A percentile compares a stretch with the other conserved stretches of the same genome.
These are phyloP conservation scores for Aldabrachelys gigantea DNA, from an alignment of 2,113 vertebrate species.

Conservation along the genomic window DNA sequence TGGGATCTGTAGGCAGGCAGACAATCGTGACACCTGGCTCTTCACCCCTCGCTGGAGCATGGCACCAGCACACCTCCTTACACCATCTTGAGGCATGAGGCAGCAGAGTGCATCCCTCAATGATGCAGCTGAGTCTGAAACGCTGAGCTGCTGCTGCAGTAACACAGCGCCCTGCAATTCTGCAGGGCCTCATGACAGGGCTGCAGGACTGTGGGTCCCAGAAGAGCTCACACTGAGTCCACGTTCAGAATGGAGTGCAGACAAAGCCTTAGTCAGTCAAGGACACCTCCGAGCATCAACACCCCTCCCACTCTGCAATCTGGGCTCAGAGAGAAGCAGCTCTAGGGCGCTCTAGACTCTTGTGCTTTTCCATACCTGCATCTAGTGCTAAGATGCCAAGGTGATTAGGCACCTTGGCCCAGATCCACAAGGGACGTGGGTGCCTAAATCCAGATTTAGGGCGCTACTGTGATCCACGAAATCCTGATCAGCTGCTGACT, in stretches of 20 bases:
- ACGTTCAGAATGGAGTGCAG: neutral
- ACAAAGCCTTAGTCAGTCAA: neutral
- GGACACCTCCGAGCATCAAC: neutral
- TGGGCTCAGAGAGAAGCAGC: neutral
- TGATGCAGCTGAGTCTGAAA: no score
- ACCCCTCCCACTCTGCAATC: neutral
- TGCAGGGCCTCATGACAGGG: no score
- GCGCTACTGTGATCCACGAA: neutral
- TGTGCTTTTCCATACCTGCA: neutral
- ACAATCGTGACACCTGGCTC: neutral
- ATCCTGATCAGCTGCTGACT: neutral
- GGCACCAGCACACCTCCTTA: neutral
- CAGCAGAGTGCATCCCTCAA: no score
- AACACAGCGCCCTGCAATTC: no score
- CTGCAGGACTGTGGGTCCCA: neutral
- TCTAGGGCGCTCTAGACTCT: neutral
- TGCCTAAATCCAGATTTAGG: neutral
- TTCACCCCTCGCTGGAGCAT: accelerated
- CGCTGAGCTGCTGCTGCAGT: no score
- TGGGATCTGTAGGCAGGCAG: neutral
- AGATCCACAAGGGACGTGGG: neutral
- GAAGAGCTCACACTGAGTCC: neutral
- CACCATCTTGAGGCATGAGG: no score
- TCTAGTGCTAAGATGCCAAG: neutral
- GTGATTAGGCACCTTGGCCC: neutral